A percentile compares a stretch with the other conserved stretches of the same genome.
Evolutionary conservation across 2,888 invertebrate genomes (phyloP).

Genomic region (Andrena minutula): DNA sequence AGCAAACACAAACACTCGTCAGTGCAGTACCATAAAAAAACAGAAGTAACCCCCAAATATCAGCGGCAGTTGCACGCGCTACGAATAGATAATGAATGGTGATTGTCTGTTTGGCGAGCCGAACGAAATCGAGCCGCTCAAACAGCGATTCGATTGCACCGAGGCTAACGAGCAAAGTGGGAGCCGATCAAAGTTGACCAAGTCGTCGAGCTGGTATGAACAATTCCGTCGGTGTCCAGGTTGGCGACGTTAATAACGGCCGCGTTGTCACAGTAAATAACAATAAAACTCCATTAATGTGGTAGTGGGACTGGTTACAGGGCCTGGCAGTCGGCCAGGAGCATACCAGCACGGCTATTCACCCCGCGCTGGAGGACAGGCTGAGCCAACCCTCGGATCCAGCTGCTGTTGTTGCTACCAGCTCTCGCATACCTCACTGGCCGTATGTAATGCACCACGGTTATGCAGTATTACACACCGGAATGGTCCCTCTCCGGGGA

Average conservation of each 20-base stretch:
- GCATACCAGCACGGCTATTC: conserved; percentile 78
- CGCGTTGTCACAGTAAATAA: conserved; percentile 81
- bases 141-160: neutral
- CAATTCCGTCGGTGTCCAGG: conserved; percentile 57
- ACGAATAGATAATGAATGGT: conserved; percentile 7
- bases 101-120: conserved; percentile 17
- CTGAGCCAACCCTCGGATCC: conserved; percentile 53
- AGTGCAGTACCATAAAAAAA: neutral
- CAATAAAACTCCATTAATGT: conserved; percentile 85
- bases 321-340: conserved; percentile 78
- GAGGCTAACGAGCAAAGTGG: neutral
- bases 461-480: conserved; percentile 76
- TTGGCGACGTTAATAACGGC: conserved; percentile 67
- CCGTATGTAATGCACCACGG: conserved; percentile 76
- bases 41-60: neutral
- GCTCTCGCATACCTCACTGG: conserved; percentile 65
- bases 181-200: conserved; percentile 40
- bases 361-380: conserved; percentile 69
- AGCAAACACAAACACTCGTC: neutral
- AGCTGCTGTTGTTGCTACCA: conserved; percentile 53
- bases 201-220: conserved; percentile 45
- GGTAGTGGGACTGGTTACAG: conserved; percentile 80
- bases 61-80: neutral
- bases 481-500: conserved; percentile 60
- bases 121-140: conserved; percentile 16